These are phyloP conservation scores for Ceraclea dissimilis DNA, from an alignment of 2,888 invertebrate genomes.

Conservation along the genomic window DNA sequence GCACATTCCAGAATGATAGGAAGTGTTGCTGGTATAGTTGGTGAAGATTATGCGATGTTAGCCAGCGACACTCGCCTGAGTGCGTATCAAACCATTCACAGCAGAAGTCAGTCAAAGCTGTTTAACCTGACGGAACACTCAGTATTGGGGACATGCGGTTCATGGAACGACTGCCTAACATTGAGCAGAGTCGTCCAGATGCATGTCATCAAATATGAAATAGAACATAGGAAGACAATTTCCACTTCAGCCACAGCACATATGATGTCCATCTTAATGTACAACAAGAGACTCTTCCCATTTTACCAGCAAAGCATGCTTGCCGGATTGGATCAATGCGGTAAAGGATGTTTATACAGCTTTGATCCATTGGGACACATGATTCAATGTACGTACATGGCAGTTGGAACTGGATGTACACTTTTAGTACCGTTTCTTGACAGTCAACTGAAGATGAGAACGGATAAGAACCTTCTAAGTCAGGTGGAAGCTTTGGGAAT, in stretches of 20 bases:
- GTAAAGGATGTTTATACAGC: constrained; percentile 89
- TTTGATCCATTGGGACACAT: constrained; percentile 98
- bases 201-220: constrained; percentile 88
- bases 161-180: constrained; percentile 95
- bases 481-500: constrained; percentile 76
- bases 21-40: constrained; percentile 91
- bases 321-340: constrained; percentile 87
- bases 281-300: constrained; percentile 96
- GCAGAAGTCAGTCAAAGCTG: constrained; percentile 80
- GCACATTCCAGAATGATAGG: constrained; percentile 57
- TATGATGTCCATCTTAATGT: constrained; percentile 91
- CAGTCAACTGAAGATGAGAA: constrained; percentile 66
- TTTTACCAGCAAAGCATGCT: constrained; percentile 94
- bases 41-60: constrained; percentile 89
- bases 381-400: constrained; percentile 75
- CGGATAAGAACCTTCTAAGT: constrained; percentile 40
- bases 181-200: constrained; percentile 76
- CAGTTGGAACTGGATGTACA: constrained; percentile 65
- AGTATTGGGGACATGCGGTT: constrained; percentile 89
- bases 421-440: constrained; percentile 92
- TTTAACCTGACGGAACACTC: constrained; percentile 75
- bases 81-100: constrained; percentile 83
- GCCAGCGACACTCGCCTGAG: constrained; percentile 93
- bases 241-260: constrained; percentile 88
- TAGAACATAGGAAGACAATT: constrained; percentile 91